Conservation (phyloP, 2,888 invertebrate genomes). For the Pollenia angustigena region DNA sequence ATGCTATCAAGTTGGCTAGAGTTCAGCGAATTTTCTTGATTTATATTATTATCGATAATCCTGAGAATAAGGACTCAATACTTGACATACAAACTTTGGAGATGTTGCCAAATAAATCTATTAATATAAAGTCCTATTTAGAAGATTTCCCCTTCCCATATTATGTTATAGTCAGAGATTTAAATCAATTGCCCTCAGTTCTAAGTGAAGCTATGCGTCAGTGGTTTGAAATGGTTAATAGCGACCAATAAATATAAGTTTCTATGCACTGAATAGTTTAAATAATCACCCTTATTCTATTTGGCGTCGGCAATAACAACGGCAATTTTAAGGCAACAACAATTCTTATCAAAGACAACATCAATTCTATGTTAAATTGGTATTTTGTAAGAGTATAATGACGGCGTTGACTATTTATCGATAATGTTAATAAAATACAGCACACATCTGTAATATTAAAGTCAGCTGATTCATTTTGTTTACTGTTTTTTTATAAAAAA, state of each 20-base stretch:
- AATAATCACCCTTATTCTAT: too few species aligned
- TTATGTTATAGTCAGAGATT: conserved; percentile 96
- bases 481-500: too few species aligned
- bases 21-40: conserved; percentile 95
- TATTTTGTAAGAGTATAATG: too few species aligned
- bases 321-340: too few species aligned
- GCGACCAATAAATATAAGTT: conserved; percentile 78
- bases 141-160: conserved; percentile 99
- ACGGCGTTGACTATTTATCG: too few species aligned
- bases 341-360: too few species aligned
- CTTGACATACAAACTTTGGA: conserved; percentile 91
- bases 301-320: too few species aligned
- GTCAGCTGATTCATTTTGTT: too few species aligned
- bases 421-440: too few species aligned
- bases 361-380: too few species aligned
- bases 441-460: too few species aligned
- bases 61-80: conserved; percentile 95
- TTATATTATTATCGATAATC: conserved; percentile 98
- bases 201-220: conserved; percentile 98
- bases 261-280: background rate
- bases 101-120: conserved; percentile 80
- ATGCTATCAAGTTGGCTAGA: conserved; percentile 92
- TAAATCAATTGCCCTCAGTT: conserved; percentile 93
- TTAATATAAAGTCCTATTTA: conserved; percentile 92
- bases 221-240: conserved; percentile 97